Base-by-base conservation (phyloP, 1,140 invertebrate species). In the Drosophila tsacasi region DNA sequence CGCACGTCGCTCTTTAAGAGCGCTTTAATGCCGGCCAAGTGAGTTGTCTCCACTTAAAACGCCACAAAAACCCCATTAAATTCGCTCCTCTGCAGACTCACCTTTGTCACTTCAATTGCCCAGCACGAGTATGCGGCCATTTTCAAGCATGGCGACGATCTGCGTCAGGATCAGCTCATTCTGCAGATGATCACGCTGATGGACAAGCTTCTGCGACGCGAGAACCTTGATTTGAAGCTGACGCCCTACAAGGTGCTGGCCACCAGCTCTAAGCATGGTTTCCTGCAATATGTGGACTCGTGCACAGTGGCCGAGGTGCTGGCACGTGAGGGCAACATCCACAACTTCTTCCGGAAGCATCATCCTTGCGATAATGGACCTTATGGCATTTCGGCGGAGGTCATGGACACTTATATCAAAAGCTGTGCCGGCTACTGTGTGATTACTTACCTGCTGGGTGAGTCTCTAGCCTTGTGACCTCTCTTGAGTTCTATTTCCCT, bases 341-440 rank as follows among this genome's bases (percentile, higher is more conserved):
- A 97, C 74, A 98, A 97, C 92, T 98, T 98, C 93, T 97, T 99
- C 83, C 94, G 97, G 12, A 98, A 97, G 83, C 95, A 98, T 93
- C 96, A 98, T 93, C 97, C 98, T 8, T 97, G 96, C 59, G 97
- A 98, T 86, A 96, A 94, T 74, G 97, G 96, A 0, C 96, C 97
- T 0, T 99, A 98, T 93, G 98, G 98, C 15, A 98, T 99, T 59
- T 94, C 96, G 27, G 94, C 97, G 0, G 98, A 99, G 87, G 97
- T 99, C 7, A 99, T 99, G 97, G 99, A 99, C 92, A 99, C 97
- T 15, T 99, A 99, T 93, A 96, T 99, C 21, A 96, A 98, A 87
- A 99, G 98, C 90, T 99, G 98, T 94, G 98, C 99, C 75, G 99
- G 99, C 0, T 99, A 99, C 93, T 99, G 98, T 93, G 98, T 99